A percentile compares a stretch with the other conserved stretches of the same genome.
Conservation (phyloP, 2,797 vertebrate genomes). For the Notoglanidium macrostoma region DNA sequence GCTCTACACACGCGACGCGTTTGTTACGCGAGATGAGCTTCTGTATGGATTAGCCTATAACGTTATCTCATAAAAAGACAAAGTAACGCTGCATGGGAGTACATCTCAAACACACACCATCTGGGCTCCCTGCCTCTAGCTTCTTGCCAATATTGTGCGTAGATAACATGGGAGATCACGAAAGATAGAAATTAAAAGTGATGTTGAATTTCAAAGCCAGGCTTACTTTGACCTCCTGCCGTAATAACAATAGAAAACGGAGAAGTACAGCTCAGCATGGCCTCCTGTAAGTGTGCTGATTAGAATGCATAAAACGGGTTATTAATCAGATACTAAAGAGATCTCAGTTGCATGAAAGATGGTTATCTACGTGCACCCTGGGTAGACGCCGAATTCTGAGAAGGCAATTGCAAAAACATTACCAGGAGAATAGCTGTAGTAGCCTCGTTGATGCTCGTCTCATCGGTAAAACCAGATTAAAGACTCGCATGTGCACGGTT, state of each 20-base stretch:
- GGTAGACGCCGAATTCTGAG: slow-evolving; percentile 23
- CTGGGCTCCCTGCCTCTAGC: slow-evolving; percentile 12
- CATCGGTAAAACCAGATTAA: slow-evolving; percentile 25
- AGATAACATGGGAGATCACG: not conserved
- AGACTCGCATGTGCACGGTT: slow-evolving; percentile 3
- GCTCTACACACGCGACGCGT: slow-evolving; percentile 3
- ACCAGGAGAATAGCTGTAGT: slow-evolving; percentile 9
- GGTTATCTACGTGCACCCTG: slow-evolving; percentile 36
- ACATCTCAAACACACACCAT: slow-evolving; percentile 30
- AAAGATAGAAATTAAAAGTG: not conserved
- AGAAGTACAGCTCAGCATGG: slow-evolving; percentile 23
- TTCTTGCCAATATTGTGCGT: slow-evolving; percentile 22
- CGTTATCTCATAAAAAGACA: slow-evolving; percentile 24
- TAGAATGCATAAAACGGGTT: slow-evolving; percentile 46
- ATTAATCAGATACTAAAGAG: slow-evolving; percentile 46
- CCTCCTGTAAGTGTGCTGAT: slow-evolving; percentile 41
- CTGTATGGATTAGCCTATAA: slow-evolving; percentile 37
- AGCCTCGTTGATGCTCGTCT: slow-evolving; percentile 4
- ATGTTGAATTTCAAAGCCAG: slow-evolving; percentile 22
- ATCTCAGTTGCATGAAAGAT: slow-evolving; percentile 28
- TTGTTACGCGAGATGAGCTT: slow-evolving; percentile 19
- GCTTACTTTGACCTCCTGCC: slow-evolving; percentile 37
- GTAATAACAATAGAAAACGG: slow-evolving; percentile 27
- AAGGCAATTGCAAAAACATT: slow-evolving; percentile 23
- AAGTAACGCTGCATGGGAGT: slow-evolving; percentile 8